A percentile compares a stretch with the other conserved stretches of the same genome.
Evolutionary conservation across 2,797 vertebrate species (phyloP).

Genomic region (Lagocephalus sceleratus): DNA sequence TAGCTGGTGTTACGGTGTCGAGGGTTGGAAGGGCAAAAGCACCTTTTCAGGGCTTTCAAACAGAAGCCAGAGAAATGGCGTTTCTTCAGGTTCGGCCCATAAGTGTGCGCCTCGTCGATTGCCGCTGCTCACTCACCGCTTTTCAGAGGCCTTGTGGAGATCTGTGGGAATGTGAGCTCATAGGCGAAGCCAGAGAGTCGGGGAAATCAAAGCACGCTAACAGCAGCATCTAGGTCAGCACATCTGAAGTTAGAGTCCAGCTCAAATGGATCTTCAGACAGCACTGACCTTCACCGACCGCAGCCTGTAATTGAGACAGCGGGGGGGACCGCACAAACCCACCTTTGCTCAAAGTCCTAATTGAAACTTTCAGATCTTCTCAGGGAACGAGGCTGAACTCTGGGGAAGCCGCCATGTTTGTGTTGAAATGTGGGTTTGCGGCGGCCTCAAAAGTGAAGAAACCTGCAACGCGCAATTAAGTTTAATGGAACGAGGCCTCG

Average conservation of each 20-base stretch:
- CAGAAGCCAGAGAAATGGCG: no score
- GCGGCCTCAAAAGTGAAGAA: conserved; percentile 12
- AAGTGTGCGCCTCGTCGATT: no score
- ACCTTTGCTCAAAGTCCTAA: conserved; percentile 34
- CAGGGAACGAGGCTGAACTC: conserved; percentile 19
- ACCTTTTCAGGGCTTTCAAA: neutral
- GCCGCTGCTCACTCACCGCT: conserved; percentile 20
- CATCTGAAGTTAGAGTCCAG: conserved; percentile 63
- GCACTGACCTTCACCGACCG: conserved; percentile 65
- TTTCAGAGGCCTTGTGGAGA: conserved; percentile 40
- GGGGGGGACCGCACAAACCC: neutral
- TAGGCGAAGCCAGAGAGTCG: neutral
- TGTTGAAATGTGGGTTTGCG: conserved; percentile 36
- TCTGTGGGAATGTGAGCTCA: neutral
- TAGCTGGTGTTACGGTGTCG: neutral
- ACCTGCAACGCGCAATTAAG: conserved; percentile 41
- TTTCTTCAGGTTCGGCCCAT: no score
- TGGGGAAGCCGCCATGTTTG: conserved; percentile 20
- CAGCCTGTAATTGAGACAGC: conserved; percentile 37
- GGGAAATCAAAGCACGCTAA: conserved; percentile 47
- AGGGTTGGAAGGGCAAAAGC: neutral
- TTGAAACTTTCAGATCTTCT: conserved; percentile 56
- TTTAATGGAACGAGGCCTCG: conserved; percentile 49
- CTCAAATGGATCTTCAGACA: conserved; percentile 69
- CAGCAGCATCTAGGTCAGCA: conserved; percentile 61